Conservation (phyloP, 2,113 vertebrate species). For the Chamaea fasciata region DNA sequence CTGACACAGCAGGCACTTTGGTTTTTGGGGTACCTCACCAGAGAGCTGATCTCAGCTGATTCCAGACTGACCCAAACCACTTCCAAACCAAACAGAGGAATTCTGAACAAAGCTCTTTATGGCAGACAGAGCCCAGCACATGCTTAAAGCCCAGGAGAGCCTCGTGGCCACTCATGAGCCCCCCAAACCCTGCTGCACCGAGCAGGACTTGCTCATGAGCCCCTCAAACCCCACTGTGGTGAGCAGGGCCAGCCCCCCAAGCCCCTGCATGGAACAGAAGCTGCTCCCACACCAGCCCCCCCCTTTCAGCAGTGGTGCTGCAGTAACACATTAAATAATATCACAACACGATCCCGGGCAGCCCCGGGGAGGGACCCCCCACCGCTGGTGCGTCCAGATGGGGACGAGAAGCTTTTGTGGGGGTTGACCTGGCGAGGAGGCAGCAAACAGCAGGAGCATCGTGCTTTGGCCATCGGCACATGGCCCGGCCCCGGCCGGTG, state of each 20-base stretch:
- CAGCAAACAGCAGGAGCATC: background rate
- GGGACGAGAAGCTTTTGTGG: background rate
- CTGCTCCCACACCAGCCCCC: background rate
- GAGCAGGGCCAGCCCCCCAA: background rate
- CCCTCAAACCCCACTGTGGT: background rate
- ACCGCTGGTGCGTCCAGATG: background rate
- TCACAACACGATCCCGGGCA: rapidly evolving
- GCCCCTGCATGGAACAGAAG: background rate
- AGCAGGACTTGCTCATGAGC: background rate
- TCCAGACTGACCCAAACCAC: background rate
- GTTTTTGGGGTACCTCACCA: background rate
- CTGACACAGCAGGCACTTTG: rapidly evolving
- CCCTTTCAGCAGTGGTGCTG: rapidly evolving
- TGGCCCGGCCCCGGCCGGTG: background rate
- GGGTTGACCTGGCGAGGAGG: background rate
- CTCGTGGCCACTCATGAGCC: rapidly evolving
- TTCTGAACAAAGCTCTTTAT: background rate
- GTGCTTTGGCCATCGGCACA: rapidly evolving
- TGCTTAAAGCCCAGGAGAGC: background rate
- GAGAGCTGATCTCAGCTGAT: background rate
- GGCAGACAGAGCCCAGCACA: background rate
- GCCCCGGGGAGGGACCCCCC: background rate
- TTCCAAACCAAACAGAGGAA: background rate
- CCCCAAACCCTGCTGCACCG: rapidly evolving
- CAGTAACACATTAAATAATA: background rate